Base-by-base conservation (phyloP, 2,797 vertebrate species). In the Falco columbarius region DNA sequence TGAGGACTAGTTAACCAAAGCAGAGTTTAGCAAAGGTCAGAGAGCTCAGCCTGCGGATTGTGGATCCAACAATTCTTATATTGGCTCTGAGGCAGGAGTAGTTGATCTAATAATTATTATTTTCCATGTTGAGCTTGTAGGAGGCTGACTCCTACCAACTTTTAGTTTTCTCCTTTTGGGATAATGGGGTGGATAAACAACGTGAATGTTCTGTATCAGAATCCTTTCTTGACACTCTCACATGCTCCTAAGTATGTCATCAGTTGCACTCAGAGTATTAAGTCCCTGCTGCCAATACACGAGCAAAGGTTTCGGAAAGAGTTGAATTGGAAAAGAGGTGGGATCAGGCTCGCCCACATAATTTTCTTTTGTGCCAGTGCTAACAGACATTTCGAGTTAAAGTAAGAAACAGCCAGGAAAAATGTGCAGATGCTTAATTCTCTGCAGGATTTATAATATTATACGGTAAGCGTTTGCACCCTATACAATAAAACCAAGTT, bases 371-470 rank as follows among this genome's bases (percentile, higher is more conserved):
- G 91, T 91, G 96, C 93, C 95, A 97, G 91, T 91, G 92, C 86
- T 95, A 81, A 92, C 96, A 97, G 96, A 97, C 77, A 61, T 97
- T 97, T 97, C 30, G 82, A 98, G 95, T 97, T 98, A 97, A 94
- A 92, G 83, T 77, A 81, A 97, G 95, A 92, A 96, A 95, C 51
- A 96, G 94, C 83, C 94, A 96, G 92, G 74, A 96, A 84, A 95
- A 96, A 90, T 94, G 77, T 92, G 74, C 96, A 97, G 95, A 97
- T 95, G 97, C 93, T 91, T 97, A 98, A 98, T 97, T 97, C 95
- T 98, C 96, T 97, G 95, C 96, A 97, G 95, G 94, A 96, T 97
- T 98, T 98, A 97, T 96, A 95, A 94, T 96, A 98, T 97, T 96
- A 97, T 83, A 97, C 63, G 92, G 97, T 82, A 94, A 95, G 95